phyloP scores from a whole-genome alignment of 92 coral and sea anemone genomes.

The Epizoanthus scotinus region DNA sequence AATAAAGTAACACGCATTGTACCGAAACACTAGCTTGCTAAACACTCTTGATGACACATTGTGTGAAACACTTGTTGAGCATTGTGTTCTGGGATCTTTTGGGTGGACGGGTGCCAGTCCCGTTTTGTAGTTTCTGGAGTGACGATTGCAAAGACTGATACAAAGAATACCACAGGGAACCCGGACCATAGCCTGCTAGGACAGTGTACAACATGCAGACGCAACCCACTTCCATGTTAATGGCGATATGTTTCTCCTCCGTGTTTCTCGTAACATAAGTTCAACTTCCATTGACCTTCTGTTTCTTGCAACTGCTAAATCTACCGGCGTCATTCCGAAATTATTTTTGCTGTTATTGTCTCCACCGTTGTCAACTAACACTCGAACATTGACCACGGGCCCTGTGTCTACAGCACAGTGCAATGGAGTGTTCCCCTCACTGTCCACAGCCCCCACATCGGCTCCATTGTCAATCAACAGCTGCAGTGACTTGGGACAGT shows the following conservation, averaged over 20 bases:
- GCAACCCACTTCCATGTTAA: conserved; percentile 29
- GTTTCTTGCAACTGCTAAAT: conserved; percentile 31
- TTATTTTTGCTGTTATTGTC: conserved; percentile 11
- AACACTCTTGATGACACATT: too few relatives aligned
- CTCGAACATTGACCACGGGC: conserved; percentile 9
- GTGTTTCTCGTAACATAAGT: background rate
- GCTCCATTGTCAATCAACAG: conserved; percentile 33
- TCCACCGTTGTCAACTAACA: conserved; percentile 17
- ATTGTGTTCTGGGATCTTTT: too few relatives aligned
- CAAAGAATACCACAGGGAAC: background rate
- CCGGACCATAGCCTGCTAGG: background rate
- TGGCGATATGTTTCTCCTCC: conserved; percentile 16
- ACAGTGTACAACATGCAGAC: conserved; percentile 2
- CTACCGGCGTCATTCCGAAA: conserved; percentile 26
- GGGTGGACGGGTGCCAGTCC: too few relatives aligned
- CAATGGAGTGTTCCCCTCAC: conserved; percentile 33
- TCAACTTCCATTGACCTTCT: conserved; percentile 36
- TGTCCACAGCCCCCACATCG: conserved; percentile 16
- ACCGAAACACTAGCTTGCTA: too few relatives aligned
- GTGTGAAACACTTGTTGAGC: too few relatives aligned
- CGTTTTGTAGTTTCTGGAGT: too few relatives aligned
- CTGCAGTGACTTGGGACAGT: conserved; percentile 22
- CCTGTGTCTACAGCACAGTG: conserved; percentile 29
- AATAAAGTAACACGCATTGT: too few relatives aligned
- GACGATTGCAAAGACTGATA: too few relatives aligned